Conservation (phyloP, 2,888 invertebrate species). For the Rotaria macrura region DNA sequence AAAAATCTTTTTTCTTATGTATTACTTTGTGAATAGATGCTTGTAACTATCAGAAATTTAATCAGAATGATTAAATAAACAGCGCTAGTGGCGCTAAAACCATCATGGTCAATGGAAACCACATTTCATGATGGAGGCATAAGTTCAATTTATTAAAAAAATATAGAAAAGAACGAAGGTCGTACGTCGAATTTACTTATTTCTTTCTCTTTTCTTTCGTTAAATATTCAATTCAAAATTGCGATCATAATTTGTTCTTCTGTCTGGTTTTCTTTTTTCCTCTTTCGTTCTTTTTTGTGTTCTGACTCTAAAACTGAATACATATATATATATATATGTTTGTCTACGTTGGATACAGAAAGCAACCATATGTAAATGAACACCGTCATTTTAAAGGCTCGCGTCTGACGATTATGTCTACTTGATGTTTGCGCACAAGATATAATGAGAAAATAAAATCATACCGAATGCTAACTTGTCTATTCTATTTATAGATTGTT, state of each 20-base stretch:
- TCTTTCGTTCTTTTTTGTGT: neutral
- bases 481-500: neutral
- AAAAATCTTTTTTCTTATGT: neutral
- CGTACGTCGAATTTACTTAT: neutral
- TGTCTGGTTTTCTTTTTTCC: neutral
- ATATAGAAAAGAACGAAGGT: neutral
- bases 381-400: neutral
- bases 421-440: neutral
- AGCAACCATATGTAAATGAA: neutral
- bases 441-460: neutral
- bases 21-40: neutral
- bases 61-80: neutral
- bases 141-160: neutral
- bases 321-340: neutral
- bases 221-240: neutral
- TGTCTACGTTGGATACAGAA: neutral
- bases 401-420: neutral
- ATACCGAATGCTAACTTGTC: neutral
- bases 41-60: neutral
- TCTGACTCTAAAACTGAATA: neutral
- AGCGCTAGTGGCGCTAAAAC: constrained; percentile 8
- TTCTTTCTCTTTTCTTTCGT: neutral
- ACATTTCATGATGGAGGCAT: neutral
- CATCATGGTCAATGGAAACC: neutral
- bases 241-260: neutral